Base-by-base conservation (phyloP, 2,113 vertebrate genomes). In the Dolichallabes microphthalmus region DNA sequence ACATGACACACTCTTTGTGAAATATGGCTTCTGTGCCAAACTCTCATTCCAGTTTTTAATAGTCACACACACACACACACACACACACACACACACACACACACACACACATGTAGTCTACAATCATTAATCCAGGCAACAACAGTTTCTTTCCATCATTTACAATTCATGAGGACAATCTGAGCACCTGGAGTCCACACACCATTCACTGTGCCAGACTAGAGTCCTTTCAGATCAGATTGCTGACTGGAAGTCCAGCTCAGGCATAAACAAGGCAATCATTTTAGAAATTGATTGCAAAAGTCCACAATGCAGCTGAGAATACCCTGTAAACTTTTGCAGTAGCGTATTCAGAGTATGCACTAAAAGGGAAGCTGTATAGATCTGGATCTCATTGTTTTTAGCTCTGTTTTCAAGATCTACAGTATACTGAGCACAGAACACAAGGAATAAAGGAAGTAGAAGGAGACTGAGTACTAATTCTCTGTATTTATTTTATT, bases 111-210 rank as follows among this genome's bases (percentile, higher is more conserved):
- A 82, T n/a, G n/a, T n/a, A n/a, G n/a, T n/a, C n/a, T n/a, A n/a
- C n/a, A 4, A 20, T 52, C 45, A 52, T 85, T 74, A 87, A 85
- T 86, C 82, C 64, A 15, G 20, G 71, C 45, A 87, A 82, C 71
- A 79, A 74, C 63, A 82, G 30, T 75, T 58, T 39, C 45, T n/a
- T 85, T 85, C 19, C 55, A 84, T 55, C 58, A 63, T 22, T 55
- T 88, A 58, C 32, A 61, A 64, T 77, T 73, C 66, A 88, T 64
- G 63, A 82, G 55, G 58, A 22, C 58, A 11, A 32, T 64, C 53
- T 27, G 55, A 58, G 61, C 30, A 25, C 14, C 55, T 80, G 55
- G 69, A 66, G 63, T 55, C 20, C 52, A 69, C n/a, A 53, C 39
- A 15, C 39, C 32, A 39, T 73, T 30, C 1, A 22, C 68, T 45